Base-by-base conservation (phyloP, 1,140 invertebrate species). In the Drosophila bifasciata region DNA sequence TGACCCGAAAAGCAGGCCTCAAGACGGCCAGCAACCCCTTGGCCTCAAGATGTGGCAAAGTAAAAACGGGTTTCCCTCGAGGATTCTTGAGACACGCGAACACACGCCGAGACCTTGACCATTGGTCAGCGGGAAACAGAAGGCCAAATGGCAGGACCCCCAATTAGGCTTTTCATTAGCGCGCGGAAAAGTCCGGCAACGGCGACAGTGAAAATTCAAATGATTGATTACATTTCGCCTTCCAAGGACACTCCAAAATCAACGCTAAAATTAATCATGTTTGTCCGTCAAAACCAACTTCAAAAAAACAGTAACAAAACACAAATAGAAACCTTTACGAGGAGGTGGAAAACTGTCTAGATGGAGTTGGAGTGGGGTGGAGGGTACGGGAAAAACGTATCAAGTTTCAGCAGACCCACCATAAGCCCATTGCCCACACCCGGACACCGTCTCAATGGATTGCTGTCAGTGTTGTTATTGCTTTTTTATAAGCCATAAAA, bases 401-500 rank as follows among this genome's bases (percentile, higher is more conserved):
- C 56, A 49, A 32, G 39, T 75, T 77, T 63, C 52, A 36, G 11
- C n/a, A n/a, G n/a, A n/a, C n/a, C n/a, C n/a, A 36, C 11, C 32
- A 13, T 36, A 36, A 36, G 32, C 32, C 32, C n/a, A n/a, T 13
- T 36, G 32, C 11, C 32, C 32, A 36, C 32, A 13, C 32, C 32
- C 32, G 32, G 32, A 36, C 32, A 36, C 32, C 32, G 55, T 48
- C 16, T 15, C 21, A 43, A 43, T 44, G 55, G 15, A 15, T 53
- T 43, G 41, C 19, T 57, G 19, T 64, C 53, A 46, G 43, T 86
- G 77, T 88, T 88, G 64, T 83, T 86, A 86, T 86, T 86, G 78
- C 55, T 69, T 88, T 86, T 86, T 86, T 88, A 86, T 88, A 86
- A 78, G 78, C 83, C 83, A 86, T 86, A 86, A 76, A 76, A 76